Conservation (phyloP, 2,113 vertebrate species). For the Anarhynchus alexandrinus region DNA sequence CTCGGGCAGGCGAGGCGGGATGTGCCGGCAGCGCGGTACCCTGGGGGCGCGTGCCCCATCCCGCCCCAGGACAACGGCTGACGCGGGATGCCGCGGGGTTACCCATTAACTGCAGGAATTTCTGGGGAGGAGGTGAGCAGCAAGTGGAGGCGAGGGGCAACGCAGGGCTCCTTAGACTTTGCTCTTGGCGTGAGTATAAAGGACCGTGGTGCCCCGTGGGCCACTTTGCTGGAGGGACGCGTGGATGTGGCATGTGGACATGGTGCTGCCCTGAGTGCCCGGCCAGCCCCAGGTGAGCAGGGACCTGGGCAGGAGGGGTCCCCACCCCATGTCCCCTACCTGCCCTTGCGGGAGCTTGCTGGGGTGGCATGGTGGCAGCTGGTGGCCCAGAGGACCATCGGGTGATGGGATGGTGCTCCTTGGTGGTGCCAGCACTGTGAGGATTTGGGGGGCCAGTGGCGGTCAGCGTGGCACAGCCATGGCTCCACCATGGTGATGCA, state of each 20-base stretch:
- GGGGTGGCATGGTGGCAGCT: neutral
- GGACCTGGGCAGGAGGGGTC: neutral
- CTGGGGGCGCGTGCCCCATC: neutral
- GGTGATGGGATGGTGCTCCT: neutral
- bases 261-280: neutral
- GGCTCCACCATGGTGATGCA: neutral
- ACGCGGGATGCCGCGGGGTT: constrained; percentile 14
- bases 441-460: too few relatives aligned
- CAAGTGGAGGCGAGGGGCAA: constrained; percentile 16
- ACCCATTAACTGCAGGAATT: constrained; percentile 80
- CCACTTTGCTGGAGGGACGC: neutral
- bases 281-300: constrained; percentile 42
- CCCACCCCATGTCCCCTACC: neutral
- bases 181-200: constrained; percentile 74
- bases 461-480: too few relatives aligned
- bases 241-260: constrained; percentile 36
- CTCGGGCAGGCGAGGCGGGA: fast-evolving
- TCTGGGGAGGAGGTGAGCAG: constrained; percentile 53
- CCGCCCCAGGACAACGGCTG: neutral
- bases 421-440: neutral
- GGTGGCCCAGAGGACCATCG: neutral
- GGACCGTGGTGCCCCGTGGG: neutral
- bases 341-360: neutral
- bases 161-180: constrained; percentile 72
- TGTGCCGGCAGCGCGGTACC: fast-evolving